phyloP scores from a whole-genome alignment of 2,797 vertebrate species.

The Neomorphus geoffroyi region DNA sequence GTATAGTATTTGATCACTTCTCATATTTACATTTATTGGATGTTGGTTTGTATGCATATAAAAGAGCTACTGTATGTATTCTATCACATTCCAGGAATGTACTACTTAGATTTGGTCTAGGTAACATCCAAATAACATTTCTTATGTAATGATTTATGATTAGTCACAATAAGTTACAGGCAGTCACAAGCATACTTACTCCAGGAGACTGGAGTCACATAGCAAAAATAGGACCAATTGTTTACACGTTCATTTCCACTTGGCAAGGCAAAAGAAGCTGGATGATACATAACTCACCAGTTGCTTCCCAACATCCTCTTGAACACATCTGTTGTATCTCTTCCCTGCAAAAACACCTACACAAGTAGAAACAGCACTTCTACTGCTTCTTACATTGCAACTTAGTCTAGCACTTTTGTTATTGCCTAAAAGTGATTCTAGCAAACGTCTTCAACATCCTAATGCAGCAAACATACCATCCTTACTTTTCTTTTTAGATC shows the following conservation, averaged over 20 bases:
- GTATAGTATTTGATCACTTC: background rate
- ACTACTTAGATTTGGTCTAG: background rate
- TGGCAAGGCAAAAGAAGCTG: background rate
- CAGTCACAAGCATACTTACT: background rate
- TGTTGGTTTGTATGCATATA: background rate
- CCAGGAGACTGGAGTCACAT: background rate
- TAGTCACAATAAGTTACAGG: background rate
- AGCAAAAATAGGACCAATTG: background rate
- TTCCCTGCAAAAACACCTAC: background rate
- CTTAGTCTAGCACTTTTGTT: background rate
- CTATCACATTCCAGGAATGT: background rate
- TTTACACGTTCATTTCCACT: background rate
- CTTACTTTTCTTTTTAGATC: background rate
- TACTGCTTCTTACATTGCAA: background rate
- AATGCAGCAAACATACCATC: background rate
- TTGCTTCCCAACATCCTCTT: background rate
- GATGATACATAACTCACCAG: background rate
- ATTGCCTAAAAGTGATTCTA: background rate
- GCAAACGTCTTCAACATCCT: background rate
- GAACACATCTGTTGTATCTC: background rate
- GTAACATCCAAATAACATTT: background rate
- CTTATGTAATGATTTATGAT: background rate
- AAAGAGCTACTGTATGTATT: background rate
- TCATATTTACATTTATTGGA: background rate
- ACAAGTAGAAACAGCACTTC: background rate